Evolutionary conservation across 2,797 vertebrate species (phyloP).

Genomic region (Sebastes aleutianus): DNA sequence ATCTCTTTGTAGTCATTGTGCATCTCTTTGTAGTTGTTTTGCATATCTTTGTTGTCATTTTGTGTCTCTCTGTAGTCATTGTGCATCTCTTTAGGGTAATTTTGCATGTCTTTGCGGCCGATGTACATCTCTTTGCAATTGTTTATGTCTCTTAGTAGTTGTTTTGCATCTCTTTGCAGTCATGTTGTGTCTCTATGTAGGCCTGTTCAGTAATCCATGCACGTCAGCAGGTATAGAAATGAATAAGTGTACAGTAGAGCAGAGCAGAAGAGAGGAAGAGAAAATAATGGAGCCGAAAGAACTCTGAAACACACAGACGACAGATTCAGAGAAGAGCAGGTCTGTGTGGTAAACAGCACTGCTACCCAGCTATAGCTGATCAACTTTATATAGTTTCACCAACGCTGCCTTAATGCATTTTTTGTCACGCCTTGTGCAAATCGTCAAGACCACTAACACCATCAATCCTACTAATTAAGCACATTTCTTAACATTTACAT

Average conservation of each 20-base stretch:
- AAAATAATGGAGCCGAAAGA: constrained; percentile 24
- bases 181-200: background rate
- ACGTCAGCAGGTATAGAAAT: constrained; percentile 9
- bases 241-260: background rate
- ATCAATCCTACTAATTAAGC: background rate
- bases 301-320: background rate
- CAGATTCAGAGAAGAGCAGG: constrained; percentile 2
- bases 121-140: background rate
- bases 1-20: background rate
- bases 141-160: background rate
- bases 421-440: background rate
- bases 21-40: background rate
- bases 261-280: background rate
- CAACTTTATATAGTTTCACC: background rate
- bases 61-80: background rate
- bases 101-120: background rate
- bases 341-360: constrained; percentile 4
- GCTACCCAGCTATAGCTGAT: background rate
- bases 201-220: background rate
- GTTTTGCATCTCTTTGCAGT: background rate
- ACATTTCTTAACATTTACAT: constrained; percentile 11
- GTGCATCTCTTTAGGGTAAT: background rate
- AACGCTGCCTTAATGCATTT: background rate
- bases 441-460: background rate
- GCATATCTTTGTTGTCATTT: background rate